Evolutionary conservation across 2,888 invertebrate genomes (phyloP).

Genomic region (Neocrepidodera transversa): DNA sequence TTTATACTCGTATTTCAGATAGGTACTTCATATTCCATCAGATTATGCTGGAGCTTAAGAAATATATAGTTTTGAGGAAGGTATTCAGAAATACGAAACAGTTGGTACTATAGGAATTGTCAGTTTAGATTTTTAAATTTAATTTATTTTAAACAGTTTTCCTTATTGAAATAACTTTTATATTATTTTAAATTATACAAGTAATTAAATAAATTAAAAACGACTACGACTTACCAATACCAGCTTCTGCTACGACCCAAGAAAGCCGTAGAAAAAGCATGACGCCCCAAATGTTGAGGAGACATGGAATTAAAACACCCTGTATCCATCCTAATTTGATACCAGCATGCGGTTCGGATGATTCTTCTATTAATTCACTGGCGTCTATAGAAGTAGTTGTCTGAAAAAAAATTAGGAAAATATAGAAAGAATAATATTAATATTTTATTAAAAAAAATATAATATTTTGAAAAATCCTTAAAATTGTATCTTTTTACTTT

Average conservation of each 20-base stretch:
- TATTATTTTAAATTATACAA: too few species aligned
- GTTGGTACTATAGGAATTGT: too few species aligned
- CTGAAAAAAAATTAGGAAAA: constrained; percentile 35
- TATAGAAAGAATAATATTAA: too few species aligned
- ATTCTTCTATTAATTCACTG: constrained; percentile 47
- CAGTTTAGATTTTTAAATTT: background rate
- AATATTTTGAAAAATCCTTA: background rate
- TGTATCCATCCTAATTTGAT: constrained; percentile 91
- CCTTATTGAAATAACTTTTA: constrained; percentile 20
- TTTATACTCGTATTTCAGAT: background rate
- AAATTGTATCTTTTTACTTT: too few species aligned
- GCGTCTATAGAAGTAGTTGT: constrained; percentile 43
- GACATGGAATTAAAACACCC: constrained; percentile 91
- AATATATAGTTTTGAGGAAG: too few species aligned
- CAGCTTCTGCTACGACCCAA: constrained; percentile 97
- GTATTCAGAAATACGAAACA: too few species aligned
- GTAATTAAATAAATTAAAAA: too few species aligned
- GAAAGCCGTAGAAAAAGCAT: constrained; percentile 97
- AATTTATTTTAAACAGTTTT: background rate
- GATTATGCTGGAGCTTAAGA: too few species aligned
- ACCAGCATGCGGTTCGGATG: constrained; percentile 49
- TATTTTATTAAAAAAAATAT: too few species aligned
- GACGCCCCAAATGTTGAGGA: constrained; percentile 98
- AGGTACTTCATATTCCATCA: too few species aligned
- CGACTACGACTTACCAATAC: constrained; percentile 74